A percentile compares a stretch with the other conserved stretches of the same genome.
Evolutionary conservation across 2,797 vertebrate genomes (phyloP).

Genomic region (Tapera naevia): DNA sequence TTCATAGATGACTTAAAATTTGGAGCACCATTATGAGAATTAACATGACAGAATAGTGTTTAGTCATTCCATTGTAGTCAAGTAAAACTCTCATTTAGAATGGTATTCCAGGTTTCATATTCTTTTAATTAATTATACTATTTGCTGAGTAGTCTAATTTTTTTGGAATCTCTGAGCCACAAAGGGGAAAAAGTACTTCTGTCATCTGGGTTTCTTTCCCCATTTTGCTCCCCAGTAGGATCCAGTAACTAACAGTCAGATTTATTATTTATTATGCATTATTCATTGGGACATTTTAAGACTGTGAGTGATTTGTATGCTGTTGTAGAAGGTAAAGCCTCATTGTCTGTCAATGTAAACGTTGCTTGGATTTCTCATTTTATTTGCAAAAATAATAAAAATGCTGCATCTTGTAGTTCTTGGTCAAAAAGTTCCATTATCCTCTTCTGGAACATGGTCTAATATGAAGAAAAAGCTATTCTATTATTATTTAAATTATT

Average conservation of each 20-base stretch:
- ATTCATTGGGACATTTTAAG: slow-evolving; percentile 22
- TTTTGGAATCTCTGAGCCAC: neutral
- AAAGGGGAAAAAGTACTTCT: neutral
- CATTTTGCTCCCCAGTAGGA: neutral
- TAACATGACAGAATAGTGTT: neutral
- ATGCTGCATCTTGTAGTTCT: neutral
- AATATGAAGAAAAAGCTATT: slow-evolving; percentile 32
- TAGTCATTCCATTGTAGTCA: neutral
- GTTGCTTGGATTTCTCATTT: slow-evolving; percentile 26
- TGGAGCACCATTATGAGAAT: neutral
- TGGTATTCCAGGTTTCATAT: neutral
- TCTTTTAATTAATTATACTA: neutral
- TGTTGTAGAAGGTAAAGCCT: neutral
- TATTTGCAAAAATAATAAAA: slow-evolving; percentile 49
- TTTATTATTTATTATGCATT: slow-evolving; percentile 32
- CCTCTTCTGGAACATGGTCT: neutral
- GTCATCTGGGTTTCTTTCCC: neutral
- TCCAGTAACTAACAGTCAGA: neutral
- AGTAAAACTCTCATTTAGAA: neutral
- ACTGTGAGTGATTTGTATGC: slow-evolving; percentile 36
- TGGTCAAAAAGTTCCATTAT: slow-evolving; percentile 45
- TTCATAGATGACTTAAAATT: neutral
- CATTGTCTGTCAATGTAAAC: neutral
- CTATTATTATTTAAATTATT: slow-evolving; percentile 69
- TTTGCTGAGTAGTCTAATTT: neutral